phyloP scores from a whole-genome alignment of 2,113 vertebrate species.

The Neoarius graeffei region DNA sequence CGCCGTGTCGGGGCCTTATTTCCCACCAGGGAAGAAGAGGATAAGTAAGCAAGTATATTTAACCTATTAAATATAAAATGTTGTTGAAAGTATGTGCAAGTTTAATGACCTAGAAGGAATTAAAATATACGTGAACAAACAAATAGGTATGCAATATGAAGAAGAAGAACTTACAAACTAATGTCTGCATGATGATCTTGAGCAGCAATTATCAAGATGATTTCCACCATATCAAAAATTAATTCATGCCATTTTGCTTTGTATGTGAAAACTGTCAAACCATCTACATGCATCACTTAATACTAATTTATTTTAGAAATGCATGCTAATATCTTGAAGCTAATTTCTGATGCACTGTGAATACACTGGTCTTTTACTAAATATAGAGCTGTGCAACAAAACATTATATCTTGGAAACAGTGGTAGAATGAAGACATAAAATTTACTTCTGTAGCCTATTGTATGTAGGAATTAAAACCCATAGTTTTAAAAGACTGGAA shows the following conservation, averaged over 20 bases:
- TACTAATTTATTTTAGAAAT: conserved; percentile 7
- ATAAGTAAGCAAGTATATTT: not conserved
- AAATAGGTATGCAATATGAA: not conserved
- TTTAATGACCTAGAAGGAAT: not conserved
- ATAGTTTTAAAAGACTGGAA: not conserved
- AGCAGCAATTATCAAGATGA: conserved; percentile 4
- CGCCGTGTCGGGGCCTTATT: too few relatives aligned
- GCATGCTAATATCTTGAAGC: not conserved
- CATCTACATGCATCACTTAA: conserved; percentile 6
- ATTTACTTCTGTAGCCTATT: not conserved
- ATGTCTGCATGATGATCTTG: not conserved
- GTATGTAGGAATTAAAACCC: not conserved
- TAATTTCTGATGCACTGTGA: not conserved
- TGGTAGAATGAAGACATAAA: not conserved
- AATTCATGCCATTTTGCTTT: not conserved
- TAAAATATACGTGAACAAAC: not conserved
- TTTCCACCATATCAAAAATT: conserved; percentile 7
- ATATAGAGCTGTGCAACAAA: not conserved
- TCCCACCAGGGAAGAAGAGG: too few relatives aligned
- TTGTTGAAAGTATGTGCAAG: not conserved
- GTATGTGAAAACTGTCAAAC: not conserved
- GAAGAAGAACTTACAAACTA: not conserved
- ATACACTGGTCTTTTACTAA: not conserved
- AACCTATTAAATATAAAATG: not conserved
- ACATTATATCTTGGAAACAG: not conserved